Evolutionary conservation across 2,888 invertebrate species (phyloP), one percentile per base, ranked within the genome.

Genomic region (Caradrina clavipalpis): DNA sequence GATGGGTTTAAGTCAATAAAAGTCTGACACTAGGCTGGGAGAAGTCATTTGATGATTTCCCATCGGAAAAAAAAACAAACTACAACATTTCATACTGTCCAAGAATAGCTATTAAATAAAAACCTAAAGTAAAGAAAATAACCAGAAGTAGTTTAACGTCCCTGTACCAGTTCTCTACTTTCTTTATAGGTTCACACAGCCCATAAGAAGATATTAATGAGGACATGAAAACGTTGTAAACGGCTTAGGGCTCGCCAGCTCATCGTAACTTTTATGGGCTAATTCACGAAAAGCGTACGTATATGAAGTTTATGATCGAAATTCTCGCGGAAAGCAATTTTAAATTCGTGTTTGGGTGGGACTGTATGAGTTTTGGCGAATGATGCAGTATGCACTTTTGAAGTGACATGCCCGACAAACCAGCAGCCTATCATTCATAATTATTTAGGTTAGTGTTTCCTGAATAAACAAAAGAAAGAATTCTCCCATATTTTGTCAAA

Each of bases 131-230:
- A 35, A 60, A 58, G 21, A 61, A 58, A 35, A 35, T 70, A 65
- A 62, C 19, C 39, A 67, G 45, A 69, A 59, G 54, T 62, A 73
- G 71, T 63, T 77, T 60, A 70, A 81, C 54, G 55, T 39, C 21
- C 15, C 62, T 47, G 68, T 50, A 56, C 64, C 22, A 81, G 69
- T 73, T 73, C 61, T 62, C 81, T 69, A 58, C 50, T 63, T 64
- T 81, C 60, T 56, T 67, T 76, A 78, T 66, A 64, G 67, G 70
- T 67, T 56, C 61, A 53, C 59, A 56, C 39, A 62, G 50, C 22
- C 63, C 50, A 57, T 65, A 58, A 62, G 42, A 64, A 47, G 58
- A 22, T 51, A 68, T 76, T 45, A 76, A 75, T 74, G 59, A 19
- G 68, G 65, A 53, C 55, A 67, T 57, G 42, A 74, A 80, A 76